A percentile compares a stretch with the other conserved stretches of the same genome.
Conservation (phyloP, 2,113 vertebrate genomes). For the Verasper variegatus region DNA sequence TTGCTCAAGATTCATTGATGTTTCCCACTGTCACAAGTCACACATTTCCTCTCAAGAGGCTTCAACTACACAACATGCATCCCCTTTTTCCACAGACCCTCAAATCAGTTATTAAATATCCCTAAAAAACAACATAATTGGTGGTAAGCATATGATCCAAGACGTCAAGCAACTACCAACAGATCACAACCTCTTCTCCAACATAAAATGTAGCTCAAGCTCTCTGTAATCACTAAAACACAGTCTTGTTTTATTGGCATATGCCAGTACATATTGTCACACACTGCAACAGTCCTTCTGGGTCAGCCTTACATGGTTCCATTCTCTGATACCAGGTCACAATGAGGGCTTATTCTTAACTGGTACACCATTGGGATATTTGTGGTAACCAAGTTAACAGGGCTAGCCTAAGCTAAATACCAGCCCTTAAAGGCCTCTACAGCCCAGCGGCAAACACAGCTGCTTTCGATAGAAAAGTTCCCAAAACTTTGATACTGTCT, state of each 20-base stretch:
- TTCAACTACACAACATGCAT: too few relatives aligned
- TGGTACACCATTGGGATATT: conserved; percentile 11
- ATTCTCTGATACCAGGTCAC: not conserved
- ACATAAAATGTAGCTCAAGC: too few relatives aligned
- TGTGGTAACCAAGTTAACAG: conserved; percentile 6
- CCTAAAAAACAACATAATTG: too few relatives aligned
- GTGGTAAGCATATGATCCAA: not conserved
- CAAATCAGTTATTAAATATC: too few relatives aligned
- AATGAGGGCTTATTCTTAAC: not conserved
- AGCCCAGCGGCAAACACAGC: conserved; percentile 18
- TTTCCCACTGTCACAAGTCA: too few relatives aligned
- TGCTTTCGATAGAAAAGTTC: conserved; percentile 37
- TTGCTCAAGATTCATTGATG: too few relatives aligned
- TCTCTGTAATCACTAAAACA: not conserved
- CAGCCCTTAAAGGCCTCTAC: conserved; percentile 32
- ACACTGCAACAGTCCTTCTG: conserved; percentile 11
- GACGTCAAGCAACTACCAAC: too few relatives aligned
- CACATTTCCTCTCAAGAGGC: too few relatives aligned
- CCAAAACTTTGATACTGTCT: conserved; percentile 43
- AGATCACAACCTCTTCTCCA: too few relatives aligned
- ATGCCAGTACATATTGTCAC: not conserved
- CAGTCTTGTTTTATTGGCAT: conserved; percentile 3
- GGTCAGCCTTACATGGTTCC: not conserved
- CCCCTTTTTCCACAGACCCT: too few relatives aligned
- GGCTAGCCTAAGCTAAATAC: conserved; percentile 21